Percentiles rank a stretch among this genome's conserved stretches.
These are phyloP conservation scores for Palaemon carinicauda DNA, from an alignment of 1,140 invertebrate genomes.

Conservation along the genomic window DNA sequence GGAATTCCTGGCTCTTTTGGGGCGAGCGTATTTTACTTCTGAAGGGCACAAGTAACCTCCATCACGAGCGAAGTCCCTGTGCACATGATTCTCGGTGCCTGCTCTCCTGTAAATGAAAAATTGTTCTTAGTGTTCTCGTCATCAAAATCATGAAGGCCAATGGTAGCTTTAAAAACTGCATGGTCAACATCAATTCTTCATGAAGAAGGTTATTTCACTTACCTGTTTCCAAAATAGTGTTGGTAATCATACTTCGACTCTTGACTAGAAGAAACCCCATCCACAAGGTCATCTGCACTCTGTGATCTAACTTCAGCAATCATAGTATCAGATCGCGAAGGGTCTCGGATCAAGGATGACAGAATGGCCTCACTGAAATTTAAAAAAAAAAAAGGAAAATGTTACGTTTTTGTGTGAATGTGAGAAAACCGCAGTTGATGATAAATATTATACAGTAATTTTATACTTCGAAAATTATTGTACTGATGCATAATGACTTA, in stretches of 20 bases:
- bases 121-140: too few species aligned
- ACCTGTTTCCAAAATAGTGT: constrained; percentile 68
- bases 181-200: not conserved
- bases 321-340: constrained; percentile 74
- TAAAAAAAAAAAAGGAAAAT: too few species aligned
- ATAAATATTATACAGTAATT: not conserved
- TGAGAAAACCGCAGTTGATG: not conserved
- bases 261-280: constrained; percentile 69
- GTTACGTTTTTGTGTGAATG: not conserved
- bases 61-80: constrained; percentile 68
- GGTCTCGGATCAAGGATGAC: constrained; percentile 76
- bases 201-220: not conserved
- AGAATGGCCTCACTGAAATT: constrained; percentile 77
- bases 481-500: constrained; percentile 66
- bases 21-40: constrained; percentile 82
- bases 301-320: constrained; percentile 73
- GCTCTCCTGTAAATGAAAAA: constrained; percentile 22
- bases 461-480: constrained; percentile 7
- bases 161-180: not conserved
- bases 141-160: not conserved
- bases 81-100: constrained; percentile 58
- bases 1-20: constrained; percentile 78
- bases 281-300: constrained; percentile 65
- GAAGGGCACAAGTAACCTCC: constrained; percentile 82
- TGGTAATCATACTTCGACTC: constrained; percentile 71